A percentile compares a stretch with the other conserved stretches of the same genome.
phyloP scores from a whole-genome alignment of 2,888 invertebrate species.

The Idaea biselata region DNA sequence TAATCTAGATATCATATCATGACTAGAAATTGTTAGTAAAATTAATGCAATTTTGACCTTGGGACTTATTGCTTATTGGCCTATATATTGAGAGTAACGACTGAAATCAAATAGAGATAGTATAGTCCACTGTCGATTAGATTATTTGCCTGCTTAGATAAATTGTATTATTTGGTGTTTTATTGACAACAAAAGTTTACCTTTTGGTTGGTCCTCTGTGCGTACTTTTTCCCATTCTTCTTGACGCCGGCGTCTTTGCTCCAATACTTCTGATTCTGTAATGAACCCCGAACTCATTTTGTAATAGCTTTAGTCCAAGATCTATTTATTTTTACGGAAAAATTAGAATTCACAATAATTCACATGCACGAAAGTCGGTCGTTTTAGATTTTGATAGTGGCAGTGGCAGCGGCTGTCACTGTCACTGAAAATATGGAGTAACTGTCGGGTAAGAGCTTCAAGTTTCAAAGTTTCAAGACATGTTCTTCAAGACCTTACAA shows the following conservation, averaged over 20 bases:
- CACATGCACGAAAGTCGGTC: neutral
- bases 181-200: conserved; percentile 67
- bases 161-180: neutral
- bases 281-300: conserved; percentile 95
- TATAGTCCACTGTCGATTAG: neutral
- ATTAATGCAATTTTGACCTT: neutral
- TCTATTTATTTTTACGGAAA: too few relatives aligned
- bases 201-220: conserved; percentile 92
- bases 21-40: neutral
- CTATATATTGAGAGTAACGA: conserved; percentile 26
- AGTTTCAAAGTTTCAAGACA: too few relatives aligned
- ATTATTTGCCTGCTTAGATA: neutral
- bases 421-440: too few relatives aligned
- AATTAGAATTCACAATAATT: neutral
- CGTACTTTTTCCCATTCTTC: conserved; percentile 99
- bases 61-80: conserved; percentile 17
- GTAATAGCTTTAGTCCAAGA: too few relatives aligned
- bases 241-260: conserved; percentile 89
- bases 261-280: conserved; percentile 91
- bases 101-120: conserved; percentile 20
- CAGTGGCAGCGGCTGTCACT: too few relatives aligned
- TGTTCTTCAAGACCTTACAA: too few relatives aligned
- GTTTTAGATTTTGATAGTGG: neutral
- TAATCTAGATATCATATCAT: neutral
- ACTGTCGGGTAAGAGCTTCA: too few relatives aligned